phyloP scores from a whole-genome alignment of 2,797 vertebrate genomes.

The Phoeniculus purpureus region DNA sequence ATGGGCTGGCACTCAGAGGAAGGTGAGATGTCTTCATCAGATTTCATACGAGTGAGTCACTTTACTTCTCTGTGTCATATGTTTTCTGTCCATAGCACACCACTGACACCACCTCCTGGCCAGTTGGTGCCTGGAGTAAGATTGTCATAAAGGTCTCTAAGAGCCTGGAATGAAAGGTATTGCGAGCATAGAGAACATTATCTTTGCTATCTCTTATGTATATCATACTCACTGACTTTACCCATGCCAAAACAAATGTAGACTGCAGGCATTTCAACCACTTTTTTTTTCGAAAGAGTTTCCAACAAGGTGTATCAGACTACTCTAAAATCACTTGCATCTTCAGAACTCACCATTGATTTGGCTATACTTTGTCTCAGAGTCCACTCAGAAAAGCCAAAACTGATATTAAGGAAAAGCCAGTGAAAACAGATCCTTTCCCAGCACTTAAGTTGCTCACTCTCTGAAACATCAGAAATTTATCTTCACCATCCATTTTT shows the following conservation, averaged over 20 bases:
- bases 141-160: background rate
- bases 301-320: background rate
- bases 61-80: background rate
- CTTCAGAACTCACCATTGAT: background rate
- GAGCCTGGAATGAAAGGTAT: background rate
- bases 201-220: background rate
- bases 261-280: background rate
- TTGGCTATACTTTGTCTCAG: background rate
- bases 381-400: background rate
- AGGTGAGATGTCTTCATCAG: background rate
- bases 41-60: background rate
- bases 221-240: background rate
- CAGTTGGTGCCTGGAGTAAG: background rate
- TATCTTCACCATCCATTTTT: background rate
- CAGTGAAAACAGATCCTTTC: background rate
- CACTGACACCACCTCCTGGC: conserved; percentile 67
- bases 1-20: background rate
- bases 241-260: background rate
- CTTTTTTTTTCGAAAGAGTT: background rate
- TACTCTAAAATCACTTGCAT: background rate
- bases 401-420: background rate
- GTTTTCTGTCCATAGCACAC: background rate
- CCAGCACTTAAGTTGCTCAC: background rate
- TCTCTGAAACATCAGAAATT: background rate
- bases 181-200: background rate